Evolutionary conservation across 1,140 invertebrate genomes (phyloP).

Genomic region (Drosophila miranda): DNA sequence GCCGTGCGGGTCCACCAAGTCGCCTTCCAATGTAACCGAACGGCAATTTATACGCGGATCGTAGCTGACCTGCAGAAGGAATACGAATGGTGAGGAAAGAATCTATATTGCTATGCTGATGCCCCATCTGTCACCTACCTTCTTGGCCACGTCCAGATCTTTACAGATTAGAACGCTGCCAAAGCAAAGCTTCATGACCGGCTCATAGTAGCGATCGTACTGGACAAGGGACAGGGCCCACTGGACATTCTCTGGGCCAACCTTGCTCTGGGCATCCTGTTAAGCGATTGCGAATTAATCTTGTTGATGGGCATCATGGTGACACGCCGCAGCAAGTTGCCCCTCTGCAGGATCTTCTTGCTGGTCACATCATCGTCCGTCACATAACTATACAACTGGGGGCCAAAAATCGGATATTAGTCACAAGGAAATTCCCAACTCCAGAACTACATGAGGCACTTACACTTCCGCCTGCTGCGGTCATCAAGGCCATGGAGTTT

Average conservation of each 20-base stretch:
- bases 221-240: slow-evolving; percentile 92
- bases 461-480: slow-evolving; percentile 93
- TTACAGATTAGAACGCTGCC: too few relatives aligned
- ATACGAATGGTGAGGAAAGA: too few relatives aligned
- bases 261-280: slow-evolving; percentile 88
- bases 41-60: too few relatives aligned
- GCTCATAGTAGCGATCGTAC: slow-evolving; percentile 88
- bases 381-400: slow-evolving; percentile 94
- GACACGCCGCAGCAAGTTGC: slow-evolving; percentile 89
- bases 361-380: slow-evolving; percentile 94
- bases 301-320: slow-evolving; percentile 98
- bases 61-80: too few relatives aligned
- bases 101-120: too few relatives aligned
- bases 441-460: slow-evolving; percentile 43
- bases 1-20: too few relatives aligned
- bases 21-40: too few relatives aligned
- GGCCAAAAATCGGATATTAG: slow-evolving; percentile 34
- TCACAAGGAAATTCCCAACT: not conserved
- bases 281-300: slow-evolving; percentile 87
- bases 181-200: too few relatives aligned
- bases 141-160: too few relatives aligned
- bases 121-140: too few relatives aligned
- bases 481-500: slow-evolving; percentile 92
- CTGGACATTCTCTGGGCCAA: slow-evolving; percentile 90
- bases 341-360: slow-evolving; percentile 92